Base-by-base conservation (phyloP, 2,113 vertebrate genomes). In the Mus spicilegus region DNA sequence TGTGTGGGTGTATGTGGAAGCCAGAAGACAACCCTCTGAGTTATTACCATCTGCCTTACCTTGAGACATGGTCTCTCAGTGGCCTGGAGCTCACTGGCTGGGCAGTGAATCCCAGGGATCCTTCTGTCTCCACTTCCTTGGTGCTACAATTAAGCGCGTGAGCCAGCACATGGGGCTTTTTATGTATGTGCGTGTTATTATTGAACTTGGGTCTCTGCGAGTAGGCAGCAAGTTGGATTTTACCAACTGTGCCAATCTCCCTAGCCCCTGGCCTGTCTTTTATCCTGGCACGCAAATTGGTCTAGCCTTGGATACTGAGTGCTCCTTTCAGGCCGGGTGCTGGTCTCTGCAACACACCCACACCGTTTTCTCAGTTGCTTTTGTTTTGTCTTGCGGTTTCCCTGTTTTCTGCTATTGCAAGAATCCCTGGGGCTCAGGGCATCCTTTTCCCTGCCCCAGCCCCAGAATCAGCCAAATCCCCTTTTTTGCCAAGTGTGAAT, bases 361-460 rank as follows among this genome's bases (percentile, higher is more conserved):
- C 14, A 3, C 5, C 14, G 10, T 22, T 49, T 16, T 33, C 73
- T 7, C 56, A 14, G 22, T 33, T 19, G 20, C 30, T 46, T 46
- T 24, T 61, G 36, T 4, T 70, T 61, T 16, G 14, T 28, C 17
- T 36, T 19, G 36, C 19, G 19, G 22, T 5, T 65, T 42, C 33
- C 49, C 91, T 78, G 16, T 36, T 70, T 56, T 51, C 56, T 2
- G 1, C 77, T 36, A 4, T 73, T 56, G 46, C 1, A 14, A 80
- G 56, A 7, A 3, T 13, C 56, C 3, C 10, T 17, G 5, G 4
- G 61, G 36, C n/a, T 72, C 58, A 26, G 13, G 1, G 0, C 33
- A 8, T 24, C 17, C 17, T 76, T 76, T 39, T 49, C 61, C 51
- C 51, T 1, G 0, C 39, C 63, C 30, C 36, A 56, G 67, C 36